Percentiles rank a stretch among this genome's conserved stretches.
Conservation (phyloP, 2,797 vertebrate species). For the Halcyon chelicuti region DNA sequence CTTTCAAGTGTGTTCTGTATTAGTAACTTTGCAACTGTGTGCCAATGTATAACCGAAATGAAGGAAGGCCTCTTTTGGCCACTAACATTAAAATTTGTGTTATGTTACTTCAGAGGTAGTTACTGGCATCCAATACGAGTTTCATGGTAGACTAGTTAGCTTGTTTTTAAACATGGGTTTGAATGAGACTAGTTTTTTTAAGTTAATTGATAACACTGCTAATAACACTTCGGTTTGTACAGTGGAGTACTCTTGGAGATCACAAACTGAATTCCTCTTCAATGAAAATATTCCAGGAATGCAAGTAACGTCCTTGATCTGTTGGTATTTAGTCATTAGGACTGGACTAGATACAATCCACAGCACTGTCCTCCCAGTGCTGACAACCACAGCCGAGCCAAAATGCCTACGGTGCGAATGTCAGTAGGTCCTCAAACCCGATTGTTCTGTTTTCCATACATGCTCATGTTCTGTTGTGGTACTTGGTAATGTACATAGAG, state of each 20-base stretch:
- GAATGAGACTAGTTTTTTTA: background rate
- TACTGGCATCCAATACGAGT: background rate
- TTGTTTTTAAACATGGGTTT: background rate
- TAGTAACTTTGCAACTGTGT: background rate
- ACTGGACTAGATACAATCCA: background rate
- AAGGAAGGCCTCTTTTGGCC: background rate
- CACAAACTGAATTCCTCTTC: background rate
- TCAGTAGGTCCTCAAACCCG: background rate
- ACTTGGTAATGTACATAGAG: background rate
- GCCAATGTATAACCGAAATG: background rate
- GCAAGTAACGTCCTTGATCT: background rate
- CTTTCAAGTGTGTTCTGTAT: background rate
- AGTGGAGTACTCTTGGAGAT: background rate
- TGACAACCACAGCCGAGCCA: background rate
- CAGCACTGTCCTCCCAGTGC: background rate
- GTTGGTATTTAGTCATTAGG: background rate
- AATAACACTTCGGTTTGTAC: background rate
- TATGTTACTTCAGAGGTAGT: background rate
- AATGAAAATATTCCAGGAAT: background rate
- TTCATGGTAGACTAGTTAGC: background rate
- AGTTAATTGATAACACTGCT: background rate
- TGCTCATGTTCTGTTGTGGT: background rate
- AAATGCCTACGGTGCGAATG: background rate
- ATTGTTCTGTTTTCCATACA: accelerated
- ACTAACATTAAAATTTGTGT: background rate